These are phyloP conservation scores for Carassius gibelio DNA, from an alignment of 2,113 vertebrate genomes.

Conservation along the genomic window DNA sequence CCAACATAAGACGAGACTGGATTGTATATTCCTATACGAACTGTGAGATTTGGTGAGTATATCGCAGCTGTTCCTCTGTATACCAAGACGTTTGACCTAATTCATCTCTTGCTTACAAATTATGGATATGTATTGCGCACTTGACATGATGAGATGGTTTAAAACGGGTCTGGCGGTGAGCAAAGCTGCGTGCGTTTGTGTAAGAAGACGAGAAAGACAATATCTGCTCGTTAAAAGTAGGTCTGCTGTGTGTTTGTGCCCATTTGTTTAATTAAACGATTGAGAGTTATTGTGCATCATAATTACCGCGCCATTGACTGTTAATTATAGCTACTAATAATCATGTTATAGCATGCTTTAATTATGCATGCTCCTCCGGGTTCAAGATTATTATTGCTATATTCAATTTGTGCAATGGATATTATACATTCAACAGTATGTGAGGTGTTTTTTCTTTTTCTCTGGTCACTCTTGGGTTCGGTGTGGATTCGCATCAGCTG, in stretches of 20 bases:
- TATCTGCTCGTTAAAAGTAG: constrained; percentile 48
- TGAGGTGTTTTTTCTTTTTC: background rate
- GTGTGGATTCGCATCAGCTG: constrained; percentile 23
- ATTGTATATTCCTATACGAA: background rate
- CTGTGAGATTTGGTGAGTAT: constrained; percentile 42
- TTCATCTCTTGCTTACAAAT: constrained; percentile 37
- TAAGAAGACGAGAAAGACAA: constrained; percentile 19
- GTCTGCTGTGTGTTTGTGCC: constrained; percentile 10
- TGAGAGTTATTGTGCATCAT: background rate
- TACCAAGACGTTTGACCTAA: constrained; percentile 13
- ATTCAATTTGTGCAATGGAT: background rate
- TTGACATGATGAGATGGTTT: constrained; percentile 2
- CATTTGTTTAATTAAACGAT: background rate
- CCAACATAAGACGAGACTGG: background rate
- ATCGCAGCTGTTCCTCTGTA: background rate
- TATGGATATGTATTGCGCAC: constrained; percentile 21
- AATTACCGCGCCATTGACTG: background rate
- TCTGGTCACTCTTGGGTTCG: constrained; percentile 5
- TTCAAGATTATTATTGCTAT: background rate
- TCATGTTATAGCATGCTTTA: background rate
- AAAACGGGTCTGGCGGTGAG: background rate
- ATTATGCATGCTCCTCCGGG: background rate
- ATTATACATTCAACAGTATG: background rate
- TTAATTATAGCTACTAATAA: background rate
- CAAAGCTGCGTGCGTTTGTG: background rate